Evolutionary conservation across 2,113 vertebrate genomes (phyloP), one percentile per base, ranked within the genome.

Genomic region (Merops nubicus): DNA sequence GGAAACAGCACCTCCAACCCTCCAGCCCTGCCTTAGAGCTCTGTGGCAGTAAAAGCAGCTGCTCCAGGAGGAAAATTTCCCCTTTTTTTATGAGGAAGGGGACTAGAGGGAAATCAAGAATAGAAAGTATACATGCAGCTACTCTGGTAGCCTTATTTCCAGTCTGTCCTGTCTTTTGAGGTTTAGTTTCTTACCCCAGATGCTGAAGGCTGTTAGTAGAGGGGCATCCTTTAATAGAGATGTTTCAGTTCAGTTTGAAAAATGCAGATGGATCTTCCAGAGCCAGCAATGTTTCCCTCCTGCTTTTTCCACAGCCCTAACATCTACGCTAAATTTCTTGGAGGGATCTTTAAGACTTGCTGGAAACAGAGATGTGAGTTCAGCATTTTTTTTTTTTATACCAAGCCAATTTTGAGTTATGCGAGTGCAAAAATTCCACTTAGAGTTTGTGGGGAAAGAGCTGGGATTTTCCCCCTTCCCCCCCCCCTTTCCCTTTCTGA

Each of bases 381-480:
- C 64, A 65, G 67, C 5, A 0, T 28, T 72, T 77, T 78, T 63
- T 60, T 56, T 31, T 33, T 54, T 54, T 54, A 40, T 45, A 34
- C 0, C 3, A 34, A 85, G 73, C 34, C 0, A 31, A 14, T 75
- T 87, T 75, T 88, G 84, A 93, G 36, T 72, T 77, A 80, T 26
- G 18, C 23, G 63, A 88, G 64, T 42, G 50, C 33, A 91, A 88
- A 93, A 84, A 88, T 79, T 91, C 62, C 69, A 54, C n/a, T 81
- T 88, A 53, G 22, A 91, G 26, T 21, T 76, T 4, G 1, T 0
- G 1, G 43, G 50, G 47, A 57, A 85, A 83, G n/a, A 70, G 28
- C 64, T 88, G 34, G 51, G 65, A 28, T n/a, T 47, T 42, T 74
- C n/a, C n/a, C n/a, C n/a, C 29, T 15, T 16, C 4, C 0, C 0